Evolutionary conservation across 2,797 vertebrate genomes (phyloP).

Genomic region (Cynopterus sphinx): DNA sequence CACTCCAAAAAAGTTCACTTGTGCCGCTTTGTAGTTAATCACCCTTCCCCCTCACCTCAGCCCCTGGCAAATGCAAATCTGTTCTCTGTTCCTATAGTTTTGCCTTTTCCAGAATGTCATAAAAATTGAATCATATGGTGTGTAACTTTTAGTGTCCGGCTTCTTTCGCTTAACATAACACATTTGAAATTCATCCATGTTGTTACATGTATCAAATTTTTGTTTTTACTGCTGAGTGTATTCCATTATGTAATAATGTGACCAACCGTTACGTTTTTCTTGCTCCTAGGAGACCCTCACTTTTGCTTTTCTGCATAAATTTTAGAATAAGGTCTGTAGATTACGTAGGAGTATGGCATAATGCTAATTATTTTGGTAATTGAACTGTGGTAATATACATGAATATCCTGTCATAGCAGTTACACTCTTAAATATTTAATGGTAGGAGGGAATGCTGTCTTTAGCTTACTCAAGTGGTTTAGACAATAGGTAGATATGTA

Average conservation of each 20-base stretch:
- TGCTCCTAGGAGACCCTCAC: not conserved
- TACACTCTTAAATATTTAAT: not conserved
- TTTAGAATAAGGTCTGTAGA: constrained; percentile 1
- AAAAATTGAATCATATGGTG: not conserved
- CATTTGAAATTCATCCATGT: not conserved
- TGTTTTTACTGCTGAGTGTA: not conserved
- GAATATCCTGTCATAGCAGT: not conserved
- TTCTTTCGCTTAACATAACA: not conserved
- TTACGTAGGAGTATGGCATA: not conserved
- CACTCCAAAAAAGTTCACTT: not conserved
- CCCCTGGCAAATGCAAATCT: not conserved
- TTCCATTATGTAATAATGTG: not conserved
- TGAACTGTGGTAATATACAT: not conserved
- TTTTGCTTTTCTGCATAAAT: not conserved
- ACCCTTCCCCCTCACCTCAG: not conserved
- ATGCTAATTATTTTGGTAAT: not conserved
- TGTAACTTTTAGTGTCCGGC: not conserved
- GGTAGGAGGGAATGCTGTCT: not conserved
- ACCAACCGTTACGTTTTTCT: not conserved
- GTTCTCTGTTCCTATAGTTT: not conserved
- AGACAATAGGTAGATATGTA: not conserved
- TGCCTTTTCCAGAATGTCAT: not conserved
- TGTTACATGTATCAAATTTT: not conserved
- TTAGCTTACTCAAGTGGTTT: not conserved
- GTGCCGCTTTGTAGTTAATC: not conserved